These are phyloP conservation scores for Trachelus troglodyta DNA, from an alignment of 2,888 invertebrate species.

Conservation along the genomic window DNA sequence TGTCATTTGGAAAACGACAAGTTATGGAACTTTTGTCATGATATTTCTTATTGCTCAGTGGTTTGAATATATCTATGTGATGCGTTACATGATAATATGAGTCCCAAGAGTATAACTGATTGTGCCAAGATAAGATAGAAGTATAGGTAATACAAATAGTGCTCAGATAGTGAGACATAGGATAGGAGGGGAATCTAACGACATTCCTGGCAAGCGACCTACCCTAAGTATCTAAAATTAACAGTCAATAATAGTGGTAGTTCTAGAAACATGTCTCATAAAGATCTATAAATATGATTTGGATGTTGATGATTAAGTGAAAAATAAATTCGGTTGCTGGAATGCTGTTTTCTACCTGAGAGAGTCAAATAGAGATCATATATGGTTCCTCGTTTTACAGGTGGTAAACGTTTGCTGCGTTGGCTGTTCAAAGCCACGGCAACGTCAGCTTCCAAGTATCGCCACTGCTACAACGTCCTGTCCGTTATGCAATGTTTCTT, in stretches of 20 bases:
- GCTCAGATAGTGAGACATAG: background rate
- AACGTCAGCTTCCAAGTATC: slow-evolving; percentile 80
- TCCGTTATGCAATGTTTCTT: slow-evolving; percentile 52
- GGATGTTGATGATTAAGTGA: slow-evolving; percentile 22
- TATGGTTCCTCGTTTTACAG: slow-evolving; percentile 84
- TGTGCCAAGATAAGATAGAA: background rate
- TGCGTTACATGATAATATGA: background rate
- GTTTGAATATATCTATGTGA: background rate
- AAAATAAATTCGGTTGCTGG: slow-evolving; percentile 40
- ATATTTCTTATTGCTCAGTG: background rate
- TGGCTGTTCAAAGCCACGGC: slow-evolving; percentile 78
- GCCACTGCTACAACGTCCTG: slow-evolving; percentile 65
- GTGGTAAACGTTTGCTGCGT: slow-evolving; percentile 84
- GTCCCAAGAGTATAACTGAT: background rate
- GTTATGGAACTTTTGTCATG: background rate
- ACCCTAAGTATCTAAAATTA: slow-evolving; percentile 37
- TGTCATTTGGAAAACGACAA: background rate
- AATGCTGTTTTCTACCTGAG: slow-evolving; percentile 77
- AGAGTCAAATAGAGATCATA: slow-evolving; percentile 88
- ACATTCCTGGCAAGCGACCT: slow-evolving; percentile 59
- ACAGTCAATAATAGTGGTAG: slow-evolving; percentile 28
- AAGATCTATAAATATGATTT: slow-evolving; percentile 25
- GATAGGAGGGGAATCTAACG: slow-evolving; percentile 44
- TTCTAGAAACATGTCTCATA: slow-evolving; percentile 19
- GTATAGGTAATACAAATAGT: background rate